Evolutionary conservation across 1,140 invertebrate species (phyloP), one percentile per base, ranked within the genome.

Genomic region (Pseudomyrmex dendroicus): DNA sequence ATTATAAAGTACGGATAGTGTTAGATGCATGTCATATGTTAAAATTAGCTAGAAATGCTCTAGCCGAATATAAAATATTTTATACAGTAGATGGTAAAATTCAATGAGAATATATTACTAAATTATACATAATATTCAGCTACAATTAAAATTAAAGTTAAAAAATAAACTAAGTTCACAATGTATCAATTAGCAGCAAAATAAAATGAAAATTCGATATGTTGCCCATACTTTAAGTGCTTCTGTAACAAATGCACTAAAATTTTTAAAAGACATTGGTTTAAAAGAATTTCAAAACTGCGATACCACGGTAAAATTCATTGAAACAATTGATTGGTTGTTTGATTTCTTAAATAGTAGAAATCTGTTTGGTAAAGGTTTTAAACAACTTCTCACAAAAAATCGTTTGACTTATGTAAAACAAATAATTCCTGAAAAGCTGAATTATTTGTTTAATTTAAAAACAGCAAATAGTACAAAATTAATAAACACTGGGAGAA

Each of bases 11-110:
- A 46, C 2, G 15, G 46, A 7, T 46, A 25, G 25, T 66, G 1
- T 46, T 66, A 48, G 63, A 66, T 66, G 15, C 35, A 7, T 66
- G 44, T 13, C 63, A 66, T 1, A 66, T 66, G 63, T 4, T 66
- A n/a, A 66, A 66, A 17, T 48, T 66, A 35, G 25, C 12, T 4
- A 25, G 25, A 63, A 63, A 63, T 63, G 13, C 25, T 5, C 13
- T 63, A 5, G 63, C 63, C 0, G 44, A 48, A 0, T 66, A 66
- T 17, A 17, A 17, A 66, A 5, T 7, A 0, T 66, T 66, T 17
- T 66, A 15, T 35, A 5, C 15, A 0, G 44, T 8, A 48, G 35
- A 66, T n/a, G 15, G 35, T 17, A 10, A 17, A 46, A 66, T 48
- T 10, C 1, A 48, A 66, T 46, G 35, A 44, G 2, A 48, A 17